A percentile compares a stretch with the other conserved stretches of the same genome.
Evolutionary conservation across 2,113 vertebrate genomes (phyloP).

Genomic region (Zingel zingel): DNA sequence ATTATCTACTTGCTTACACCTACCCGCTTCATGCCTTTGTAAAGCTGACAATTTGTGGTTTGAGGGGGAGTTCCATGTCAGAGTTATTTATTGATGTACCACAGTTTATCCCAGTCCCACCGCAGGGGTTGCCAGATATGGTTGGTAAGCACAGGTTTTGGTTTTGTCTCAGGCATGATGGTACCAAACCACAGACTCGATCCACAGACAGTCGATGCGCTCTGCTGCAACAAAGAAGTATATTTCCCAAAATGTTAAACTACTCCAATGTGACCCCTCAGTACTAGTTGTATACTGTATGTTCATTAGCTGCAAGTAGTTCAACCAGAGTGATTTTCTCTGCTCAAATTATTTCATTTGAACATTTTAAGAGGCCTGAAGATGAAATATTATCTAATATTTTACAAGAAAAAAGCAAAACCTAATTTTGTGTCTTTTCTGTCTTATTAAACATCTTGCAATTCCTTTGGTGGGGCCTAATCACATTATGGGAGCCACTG

Average conservation of each 20-base stretch:
- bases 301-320: not conserved
- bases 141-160: not conserved
- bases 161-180: not conserved
- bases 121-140: constrained; percentile 4
- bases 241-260: not conserved
- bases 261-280: not conserved
- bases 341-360: not conserved
- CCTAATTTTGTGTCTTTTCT: no score
- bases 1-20: constrained; percentile 23
- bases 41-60: constrained; percentile 2
- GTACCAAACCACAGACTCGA: no score
- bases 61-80: not conserved
- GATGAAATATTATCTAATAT: not conserved
- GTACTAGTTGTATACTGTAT: no score
- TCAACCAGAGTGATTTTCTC: not conserved
- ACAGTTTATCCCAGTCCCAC: not conserved
- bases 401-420: not conserved
- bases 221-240: not conserved
- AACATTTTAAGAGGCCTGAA: not conserved
- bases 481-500: not conserved
- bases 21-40: not conserved
- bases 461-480: not conserved
- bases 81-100: not conserved
- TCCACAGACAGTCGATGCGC: no score
- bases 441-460: not conserved